Evolutionary conservation across 2,113 vertebrate genomes (phyloP).

Genomic region (Alces alces): DNA sequence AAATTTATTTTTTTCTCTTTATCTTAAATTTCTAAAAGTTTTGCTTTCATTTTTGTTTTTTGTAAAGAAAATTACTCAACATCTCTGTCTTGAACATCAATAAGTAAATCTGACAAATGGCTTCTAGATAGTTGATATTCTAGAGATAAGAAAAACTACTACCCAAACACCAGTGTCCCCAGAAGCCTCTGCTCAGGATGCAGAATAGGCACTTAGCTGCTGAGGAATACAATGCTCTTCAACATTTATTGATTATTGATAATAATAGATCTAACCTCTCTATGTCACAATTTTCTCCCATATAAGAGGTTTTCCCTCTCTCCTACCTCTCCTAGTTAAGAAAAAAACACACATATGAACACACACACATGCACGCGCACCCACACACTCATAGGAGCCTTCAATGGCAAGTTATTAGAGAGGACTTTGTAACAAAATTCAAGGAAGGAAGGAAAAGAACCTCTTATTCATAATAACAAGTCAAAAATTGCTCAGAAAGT

Average conservation of each 20-base stretch:
- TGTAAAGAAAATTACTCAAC: not conserved
- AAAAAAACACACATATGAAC: not conserved
- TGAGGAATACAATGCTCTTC: not conserved
- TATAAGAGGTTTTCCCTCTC: not conserved
- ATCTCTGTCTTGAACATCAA: not conserved
- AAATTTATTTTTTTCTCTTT: not conserved
- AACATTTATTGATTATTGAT: not conserved
- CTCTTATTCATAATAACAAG: not conserved
- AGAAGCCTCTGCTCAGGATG: not conserved
- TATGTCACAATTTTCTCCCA: not conserved
- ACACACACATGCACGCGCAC: not conserved
- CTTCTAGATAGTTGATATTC: not conserved
- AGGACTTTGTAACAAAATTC: constrained; percentile 8
- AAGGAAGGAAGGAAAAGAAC: not conserved
- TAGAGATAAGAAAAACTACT: not conserved
- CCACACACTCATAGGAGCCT: not conserved
- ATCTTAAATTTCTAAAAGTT: not conserved
- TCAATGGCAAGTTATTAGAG: not conserved
- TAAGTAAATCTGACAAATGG: not conserved
- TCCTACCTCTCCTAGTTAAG: not conserved
- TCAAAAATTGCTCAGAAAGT: not conserved
- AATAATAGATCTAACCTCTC: not conserved
- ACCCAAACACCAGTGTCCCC: not conserved
- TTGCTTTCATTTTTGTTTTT: not conserved
- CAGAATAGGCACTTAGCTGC: not conserved